Evolutionary conservation across 2,888 invertebrate genomes (phyloP).

Genomic region (Oligia fasciuncula): DNA sequence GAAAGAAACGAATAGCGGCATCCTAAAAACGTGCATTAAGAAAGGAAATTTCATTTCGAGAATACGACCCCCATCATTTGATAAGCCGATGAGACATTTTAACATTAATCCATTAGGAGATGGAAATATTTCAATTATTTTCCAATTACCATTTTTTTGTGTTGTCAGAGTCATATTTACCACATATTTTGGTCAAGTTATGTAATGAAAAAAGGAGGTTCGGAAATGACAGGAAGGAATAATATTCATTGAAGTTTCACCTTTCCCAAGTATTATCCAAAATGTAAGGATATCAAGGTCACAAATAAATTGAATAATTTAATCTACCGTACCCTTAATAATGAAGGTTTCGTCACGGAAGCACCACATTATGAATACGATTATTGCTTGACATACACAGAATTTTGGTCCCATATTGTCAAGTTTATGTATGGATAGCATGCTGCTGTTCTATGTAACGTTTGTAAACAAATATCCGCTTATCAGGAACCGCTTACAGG

Average conservation of each 20-base stretch:
- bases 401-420: conserved; percentile 47
- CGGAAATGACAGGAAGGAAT: not conserved
- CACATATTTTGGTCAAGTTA: conserved; percentile 9
- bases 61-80: conserved; percentile 86
- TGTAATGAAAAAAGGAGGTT: not conserved
- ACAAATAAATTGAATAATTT: conserved; percentile 51
- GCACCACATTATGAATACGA: conserved; percentile 52
- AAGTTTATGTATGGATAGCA: conserved; percentile 58
- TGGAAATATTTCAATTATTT: conserved; percentile 80
- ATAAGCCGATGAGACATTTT: conserved; percentile 87
- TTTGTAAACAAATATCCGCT: conserved; percentile 48
- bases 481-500: conserved; percentile 30
- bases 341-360: conserved; percentile 52
- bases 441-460: conserved; percentile 39
- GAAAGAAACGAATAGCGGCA: conserved; percentile 71
- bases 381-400: conserved; percentile 51
- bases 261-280: conserved; percentile 34
- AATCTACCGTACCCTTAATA: conserved; percentile 50
- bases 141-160: conserved; percentile 70
- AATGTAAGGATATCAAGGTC: conserved; percentile 35
- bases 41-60: conserved; percentile 86
- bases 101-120: conserved; percentile 85
- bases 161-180: conserved; percentile 33
- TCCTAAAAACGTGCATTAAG: conserved; percentile 79
- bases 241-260: conserved; percentile 6